A percentile compares a stretch with the other conserved stretches of the same genome.
phyloP scores from a whole-genome alignment of 1,140 invertebrate genomes.

The Semibalanus balanoides region DNA sequence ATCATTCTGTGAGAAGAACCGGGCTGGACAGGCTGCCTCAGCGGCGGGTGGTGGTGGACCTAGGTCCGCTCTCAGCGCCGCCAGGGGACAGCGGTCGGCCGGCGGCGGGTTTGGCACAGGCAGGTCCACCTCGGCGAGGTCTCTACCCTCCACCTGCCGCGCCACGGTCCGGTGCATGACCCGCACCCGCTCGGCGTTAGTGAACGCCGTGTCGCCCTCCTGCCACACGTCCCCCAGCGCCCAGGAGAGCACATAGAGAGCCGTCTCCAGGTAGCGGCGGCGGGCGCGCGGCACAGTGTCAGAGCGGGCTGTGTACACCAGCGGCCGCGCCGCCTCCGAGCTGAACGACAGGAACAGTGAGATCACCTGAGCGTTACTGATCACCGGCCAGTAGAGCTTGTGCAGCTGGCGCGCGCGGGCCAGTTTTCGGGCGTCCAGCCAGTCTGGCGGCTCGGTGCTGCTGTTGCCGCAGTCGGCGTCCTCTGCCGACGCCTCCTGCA shows the following conservation, averaged over 20 bases:
- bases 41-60: not conserved
- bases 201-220: conserved; percentile 28
- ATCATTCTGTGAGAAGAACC: conserved; percentile 51
- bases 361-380: conserved; percentile 15
- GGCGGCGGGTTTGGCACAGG: conserved; percentile 20
- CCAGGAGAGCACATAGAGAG: conserved; percentile 56
- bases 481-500: not conserved
- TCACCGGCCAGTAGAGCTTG: conserved; percentile 12
- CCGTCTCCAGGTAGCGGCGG: conserved; percentile 54
- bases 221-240: conserved; percentile 46
- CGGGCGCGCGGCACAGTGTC: conserved; percentile 43
- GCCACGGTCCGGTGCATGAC: conserved; percentile 31
- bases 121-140: conserved; percentile 34
- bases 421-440: conserved; percentile 15
- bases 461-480: conserved; percentile 14
- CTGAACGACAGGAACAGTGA: conserved; percentile 21
- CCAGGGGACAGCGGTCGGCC: not conserved
- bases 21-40: conserved; percentile 5
- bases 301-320: conserved; percentile 35
- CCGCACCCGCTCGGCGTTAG: conserved; percentile 33
- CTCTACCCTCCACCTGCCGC: conserved; percentile 34
- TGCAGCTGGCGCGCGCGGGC: conserved; percentile 14
- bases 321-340: conserved; percentile 26
- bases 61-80: conserved; percentile 6
- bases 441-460: conserved; percentile 10